Evolutionary conservation across 2,888 invertebrate genomes (phyloP).

Genomic region (Thumatha senex): DNA sequence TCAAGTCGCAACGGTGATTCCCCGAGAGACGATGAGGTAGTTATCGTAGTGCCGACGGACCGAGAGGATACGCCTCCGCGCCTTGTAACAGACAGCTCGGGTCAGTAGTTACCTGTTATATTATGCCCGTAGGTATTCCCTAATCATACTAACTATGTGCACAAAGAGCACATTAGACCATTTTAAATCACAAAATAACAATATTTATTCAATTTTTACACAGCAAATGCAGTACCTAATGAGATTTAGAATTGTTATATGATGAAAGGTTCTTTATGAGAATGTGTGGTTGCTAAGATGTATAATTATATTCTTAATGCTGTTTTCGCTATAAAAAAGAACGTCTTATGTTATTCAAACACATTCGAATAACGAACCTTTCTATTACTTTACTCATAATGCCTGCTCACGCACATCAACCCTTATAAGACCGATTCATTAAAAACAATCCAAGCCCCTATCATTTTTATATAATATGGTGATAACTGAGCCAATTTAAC

Average conservation of each 20-base stretch:
- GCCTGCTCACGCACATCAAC: not conserved
- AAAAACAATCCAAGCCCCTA: constrained; percentile 1
- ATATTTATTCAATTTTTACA: constrained; percentile 4
- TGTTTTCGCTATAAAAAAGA: not conserved
- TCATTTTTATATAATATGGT: constrained; percentile 26
- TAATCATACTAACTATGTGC: constrained; percentile 11
- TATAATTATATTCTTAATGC: not conserved
- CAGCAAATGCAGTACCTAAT: constrained; percentile 1
- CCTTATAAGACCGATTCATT: not conserved
- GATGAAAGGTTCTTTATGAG: constrained; percentile 3
- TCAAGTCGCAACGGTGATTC: constrained; percentile 70
- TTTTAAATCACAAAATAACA: constrained; percentile 7
- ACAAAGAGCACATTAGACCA: constrained; percentile 8
- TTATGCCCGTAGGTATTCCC: constrained; percentile 6
- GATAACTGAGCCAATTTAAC: constrained; percentile 70
- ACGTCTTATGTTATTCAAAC: not conserved
- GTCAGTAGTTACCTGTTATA: constrained; percentile 58
- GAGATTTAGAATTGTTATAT: not conserved
- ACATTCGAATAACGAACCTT: constrained; percentile 5
- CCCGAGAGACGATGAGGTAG: constrained; percentile 75
- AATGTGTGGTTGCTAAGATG: not conserved
- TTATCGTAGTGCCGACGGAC: constrained; percentile 74
- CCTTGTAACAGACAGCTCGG: constrained; percentile 86
- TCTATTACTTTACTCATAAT: not conserved
- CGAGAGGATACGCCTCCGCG: constrained; percentile 81